Conservation (phyloP, 2,113 vertebrate species). For the Protomyctophum bolini region DNA sequence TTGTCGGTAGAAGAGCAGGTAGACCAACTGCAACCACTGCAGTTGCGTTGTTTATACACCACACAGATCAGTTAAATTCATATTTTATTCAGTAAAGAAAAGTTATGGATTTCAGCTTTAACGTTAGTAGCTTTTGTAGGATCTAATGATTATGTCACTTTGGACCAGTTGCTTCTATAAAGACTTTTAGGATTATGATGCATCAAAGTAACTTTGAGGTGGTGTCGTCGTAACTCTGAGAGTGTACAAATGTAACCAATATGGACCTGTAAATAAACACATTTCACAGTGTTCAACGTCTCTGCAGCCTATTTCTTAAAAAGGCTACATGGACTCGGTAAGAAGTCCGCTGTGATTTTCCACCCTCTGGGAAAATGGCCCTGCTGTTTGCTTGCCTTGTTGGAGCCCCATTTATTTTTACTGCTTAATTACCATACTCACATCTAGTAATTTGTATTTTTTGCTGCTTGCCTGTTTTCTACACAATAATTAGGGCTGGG, state of each 20-base stretch:
- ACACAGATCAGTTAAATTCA: neutral
- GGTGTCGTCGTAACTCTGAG: too few species aligned
- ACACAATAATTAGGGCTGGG: constrained; percentile 69
- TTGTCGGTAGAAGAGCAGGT: too few species aligned
- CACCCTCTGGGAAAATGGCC: constrained; percentile 45
- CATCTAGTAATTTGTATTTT: constrained; percentile 71
- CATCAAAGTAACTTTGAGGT: too few species aligned
- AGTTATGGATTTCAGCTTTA: neutral
- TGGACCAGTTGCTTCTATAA: too few species aligned
- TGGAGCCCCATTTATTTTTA: constrained; percentile 68
- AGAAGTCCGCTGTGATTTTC: constrained; percentile 30
- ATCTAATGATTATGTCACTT: too few species aligned
- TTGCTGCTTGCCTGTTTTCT: constrained; percentile 61
- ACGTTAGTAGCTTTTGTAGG: too few species aligned
- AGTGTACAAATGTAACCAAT: neutral
- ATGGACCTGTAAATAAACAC: neutral
- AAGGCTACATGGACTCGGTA: neutral
- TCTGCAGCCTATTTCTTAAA: too few species aligned
- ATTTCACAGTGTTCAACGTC: neutral
- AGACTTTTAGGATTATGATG: too few species aligned
- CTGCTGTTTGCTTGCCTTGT: constrained; percentile 50
- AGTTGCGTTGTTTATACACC: neutral
- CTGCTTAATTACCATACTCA: constrained; percentile 70
- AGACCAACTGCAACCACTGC: too few species aligned
- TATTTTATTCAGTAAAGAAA: neutral